Conservation (phyloP, 2,888 invertebrate species). For the Pseudanteris insignis region DNA sequence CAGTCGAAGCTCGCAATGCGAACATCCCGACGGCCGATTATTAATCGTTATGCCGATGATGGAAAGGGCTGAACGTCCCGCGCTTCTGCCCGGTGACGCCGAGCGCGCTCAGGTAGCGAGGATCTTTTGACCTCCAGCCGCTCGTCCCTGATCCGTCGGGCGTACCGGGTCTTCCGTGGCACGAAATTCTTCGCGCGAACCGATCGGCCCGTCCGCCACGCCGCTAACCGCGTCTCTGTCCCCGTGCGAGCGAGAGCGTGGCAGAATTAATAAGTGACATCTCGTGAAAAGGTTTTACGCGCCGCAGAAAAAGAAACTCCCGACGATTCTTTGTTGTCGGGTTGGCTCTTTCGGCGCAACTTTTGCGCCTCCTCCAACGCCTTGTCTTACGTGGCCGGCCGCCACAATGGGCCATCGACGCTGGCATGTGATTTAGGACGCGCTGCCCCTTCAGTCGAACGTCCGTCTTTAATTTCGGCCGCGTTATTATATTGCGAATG, state of each 20-base stretch:
- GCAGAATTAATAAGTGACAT: slow-evolving; percentile 66
- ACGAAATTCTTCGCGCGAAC: slow-evolving; percentile 43
- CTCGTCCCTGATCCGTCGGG: slow-evolving; percentile 55
- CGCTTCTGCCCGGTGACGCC: slow-evolving; percentile 44
- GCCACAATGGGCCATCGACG: slow-evolving; percentile 49
- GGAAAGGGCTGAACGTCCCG: slow-evolving; percentile 48
- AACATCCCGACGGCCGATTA: slow-evolving; percentile 47
- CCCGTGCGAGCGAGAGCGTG: slow-evolving; percentile 53
- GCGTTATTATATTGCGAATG: slow-evolving; percentile 21
- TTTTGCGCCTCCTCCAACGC: slow-evolving; percentile 49
- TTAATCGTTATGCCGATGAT: slow-evolving; percentile 56
- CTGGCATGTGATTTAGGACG: slow-evolving; percentile 34
- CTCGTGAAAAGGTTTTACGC: slow-evolving; percentile 60
- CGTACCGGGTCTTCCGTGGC: slow-evolving; percentile 48
- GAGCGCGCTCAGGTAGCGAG: slow-evolving; percentile 60
- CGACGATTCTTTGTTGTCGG: slow-evolving; percentile 45
- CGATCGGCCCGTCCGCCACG: slow-evolving; percentile 45
- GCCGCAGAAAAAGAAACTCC: slow-evolving; percentile 46
- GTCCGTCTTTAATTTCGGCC: slow-evolving; percentile 24
- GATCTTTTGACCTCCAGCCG: slow-evolving; percentile 62
- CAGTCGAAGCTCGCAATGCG: slow-evolving; percentile 29
- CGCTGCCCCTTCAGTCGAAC: slow-evolving; percentile 21
- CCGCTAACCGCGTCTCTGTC: slow-evolving; percentile 59
- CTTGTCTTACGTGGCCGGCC: slow-evolving; percentile 53
- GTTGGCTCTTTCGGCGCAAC: slow-evolving; percentile 51